Evolutionary conservation across 2,888 invertebrate genomes (phyloP).

Genomic region (Lithophane ornitopus): DNA sequence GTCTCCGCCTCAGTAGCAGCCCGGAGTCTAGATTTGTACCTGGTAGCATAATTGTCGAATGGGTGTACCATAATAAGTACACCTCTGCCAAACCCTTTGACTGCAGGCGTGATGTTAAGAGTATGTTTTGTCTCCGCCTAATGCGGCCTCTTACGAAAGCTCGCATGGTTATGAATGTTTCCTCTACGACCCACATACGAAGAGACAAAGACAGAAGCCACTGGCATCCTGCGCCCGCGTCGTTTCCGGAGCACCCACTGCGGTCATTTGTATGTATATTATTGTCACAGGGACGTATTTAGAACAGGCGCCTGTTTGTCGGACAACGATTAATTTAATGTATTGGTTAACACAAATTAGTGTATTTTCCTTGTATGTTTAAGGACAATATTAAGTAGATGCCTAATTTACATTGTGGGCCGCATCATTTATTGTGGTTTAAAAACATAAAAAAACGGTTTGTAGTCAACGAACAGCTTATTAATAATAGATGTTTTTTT

Average conservation of each 20-base stretch:
- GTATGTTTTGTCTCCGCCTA: not conserved
- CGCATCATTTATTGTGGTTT: not conserved
- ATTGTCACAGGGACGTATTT: conserved; percentile 47
- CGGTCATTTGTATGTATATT: conserved; percentile 34
- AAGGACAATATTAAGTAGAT: not conserved
- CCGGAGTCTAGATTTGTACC: too few species aligned
- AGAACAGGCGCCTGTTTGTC: conserved; percentile 4
- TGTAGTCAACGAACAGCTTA: not conserved
- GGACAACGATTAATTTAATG: not conserved
- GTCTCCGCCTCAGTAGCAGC: not conserved
- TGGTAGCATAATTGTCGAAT: too few species aligned
- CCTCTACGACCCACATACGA: conserved; percentile 62
- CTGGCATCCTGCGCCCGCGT: conserved; percentile 72
- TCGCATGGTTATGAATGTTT: conserved; percentile 51
- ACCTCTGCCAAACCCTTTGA: too few species aligned
- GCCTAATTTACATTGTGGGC: not conserved
- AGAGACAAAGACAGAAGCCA: conserved; percentile 65
- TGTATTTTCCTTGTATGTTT: conserved; percentile 3
- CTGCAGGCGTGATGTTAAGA: too few species aligned
- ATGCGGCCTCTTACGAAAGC: conserved; percentile 42
- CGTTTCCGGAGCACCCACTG: conserved; percentile 70
- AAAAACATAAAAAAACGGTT: not conserved
- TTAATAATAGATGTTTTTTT: not conserved
- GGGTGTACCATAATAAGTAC: too few species aligned
- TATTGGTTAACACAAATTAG: not conserved